Conservation (phyloP, 2,113 vertebrate genomes). For the Neoarius graeffei region DNA sequence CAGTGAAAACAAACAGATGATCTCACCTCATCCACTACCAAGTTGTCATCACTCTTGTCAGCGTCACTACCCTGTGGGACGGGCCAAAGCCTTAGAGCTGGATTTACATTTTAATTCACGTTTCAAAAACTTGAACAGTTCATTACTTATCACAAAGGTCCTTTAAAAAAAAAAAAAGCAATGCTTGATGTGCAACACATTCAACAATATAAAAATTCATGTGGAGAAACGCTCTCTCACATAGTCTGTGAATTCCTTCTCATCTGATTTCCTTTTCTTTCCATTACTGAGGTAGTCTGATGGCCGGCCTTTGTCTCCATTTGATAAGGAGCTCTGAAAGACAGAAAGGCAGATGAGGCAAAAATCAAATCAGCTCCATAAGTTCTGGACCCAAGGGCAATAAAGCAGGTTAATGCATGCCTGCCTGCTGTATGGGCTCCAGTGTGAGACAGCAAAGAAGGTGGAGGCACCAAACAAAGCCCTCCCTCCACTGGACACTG, state of each 20-base stretch:
- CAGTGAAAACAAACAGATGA: neutral
- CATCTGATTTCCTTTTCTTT: constrained; percentile 91
- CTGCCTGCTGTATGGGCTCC: constrained; percentile 27
- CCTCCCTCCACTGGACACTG: neutral
- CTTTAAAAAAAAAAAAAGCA: too few relatives aligned
- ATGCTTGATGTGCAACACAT: neutral
- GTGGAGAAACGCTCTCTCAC: constrained; percentile 65
- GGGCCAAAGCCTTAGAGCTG: neutral
- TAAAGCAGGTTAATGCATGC: constrained; percentile 48
- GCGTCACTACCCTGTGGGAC: constrained; percentile 84
- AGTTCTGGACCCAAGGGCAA: constrained; percentile 40
- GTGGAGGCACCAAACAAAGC: neutral
- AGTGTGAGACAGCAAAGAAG: neutral
- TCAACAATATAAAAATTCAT: neutral
- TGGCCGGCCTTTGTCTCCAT: constrained; percentile 82
- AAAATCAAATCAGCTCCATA: constrained; percentile 50
- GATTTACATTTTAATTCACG: neutral
- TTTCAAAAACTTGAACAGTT: neutral
- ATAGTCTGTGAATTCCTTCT: constrained; percentile 90
- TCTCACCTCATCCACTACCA: constrained; percentile 87
- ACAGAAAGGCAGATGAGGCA: neutral
- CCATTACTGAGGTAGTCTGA: constrained; percentile 88
- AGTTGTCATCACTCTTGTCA: constrained; percentile 91
- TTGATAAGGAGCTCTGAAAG: constrained; percentile 77
- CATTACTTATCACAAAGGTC: neutral